Base-by-base conservation (phyloP, 2,888 invertebrate genomes). In the Standfussiana lucernea region DNA sequence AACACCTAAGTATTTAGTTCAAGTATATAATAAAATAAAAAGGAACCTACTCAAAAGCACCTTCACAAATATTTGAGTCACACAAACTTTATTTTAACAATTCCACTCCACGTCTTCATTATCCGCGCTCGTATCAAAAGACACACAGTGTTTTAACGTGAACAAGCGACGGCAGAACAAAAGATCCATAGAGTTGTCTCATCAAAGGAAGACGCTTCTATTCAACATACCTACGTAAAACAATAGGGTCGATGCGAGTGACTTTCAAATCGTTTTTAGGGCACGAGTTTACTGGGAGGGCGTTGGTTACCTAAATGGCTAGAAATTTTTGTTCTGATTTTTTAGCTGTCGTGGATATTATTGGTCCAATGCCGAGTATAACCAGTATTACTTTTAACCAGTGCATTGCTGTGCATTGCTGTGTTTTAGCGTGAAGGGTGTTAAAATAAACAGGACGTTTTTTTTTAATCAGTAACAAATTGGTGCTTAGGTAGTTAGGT, bases 71-170 rank as follows among this genome's bases (percentile, higher is more conserved):
- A 68, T 72, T 83, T 67, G 35, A 73, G 42, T 66, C 24, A 67
- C n/a, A 75, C 37, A 72, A 72, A 77, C 64, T 81, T 79, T 72
- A 69, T 65, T 66, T 50, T 72, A 73, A 78, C 76, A 80, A 80
- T 80, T 75, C 28, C 32, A 59, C 67, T 82, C 69, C 45, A 77
- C 61, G 68, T 59, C 75, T 75, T 84, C 70, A 86, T 80, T 87
- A 79, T 81, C 53, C 78, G 65, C 59, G 66, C 62, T 72, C 62
- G 79, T 83, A 78, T 83, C 83, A 88, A 89, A 89, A 89, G 88
- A 88, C 88, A 86, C 87, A 83, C 86, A 85, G 81, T 85, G 88
- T 88, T 88, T 86, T 85, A 82, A 45, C 74, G 68, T 53, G 61
- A 87, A 85, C 89, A 76, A 86, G 78, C 82, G 77, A 75, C 72